Evolutionary conservation across 2,888 invertebrate genomes (phyloP).

Genomic region (Mantis religiosa): DNA sequence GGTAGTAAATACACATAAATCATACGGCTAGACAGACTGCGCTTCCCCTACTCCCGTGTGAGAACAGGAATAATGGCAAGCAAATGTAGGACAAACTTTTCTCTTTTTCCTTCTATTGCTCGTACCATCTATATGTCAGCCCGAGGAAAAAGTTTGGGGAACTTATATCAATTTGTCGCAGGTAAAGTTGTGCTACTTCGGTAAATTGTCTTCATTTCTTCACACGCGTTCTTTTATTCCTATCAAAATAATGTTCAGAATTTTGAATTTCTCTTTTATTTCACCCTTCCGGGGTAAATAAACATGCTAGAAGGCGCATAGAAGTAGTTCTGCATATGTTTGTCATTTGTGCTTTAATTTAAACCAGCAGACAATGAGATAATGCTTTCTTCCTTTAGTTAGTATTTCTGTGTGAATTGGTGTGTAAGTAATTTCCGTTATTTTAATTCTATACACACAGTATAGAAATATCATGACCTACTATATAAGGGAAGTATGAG

Average conservation of each 20-base stretch:
- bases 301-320: not conserved
- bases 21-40: not conserved
- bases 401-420: too few relatives aligned
- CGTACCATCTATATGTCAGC: not conserved
- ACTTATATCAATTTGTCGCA: not conserved
- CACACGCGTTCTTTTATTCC: not conserved
- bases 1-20: not conserved
- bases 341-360: too few relatives aligned
- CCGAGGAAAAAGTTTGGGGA: not conserved
- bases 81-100: not conserved
- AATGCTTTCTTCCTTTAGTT: too few relatives aligned
- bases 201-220: not conserved
- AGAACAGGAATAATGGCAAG: not conserved
- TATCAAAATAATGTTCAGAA: not conserved
- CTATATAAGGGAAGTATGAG: too few relatives aligned
- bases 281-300: not conserved
- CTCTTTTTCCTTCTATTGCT: not conserved
- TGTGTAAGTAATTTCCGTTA: too few relatives aligned
- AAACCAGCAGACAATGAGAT: too few relatives aligned
- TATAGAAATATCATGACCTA: too few relatives aligned
- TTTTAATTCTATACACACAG: too few relatives aligned
- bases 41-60: not conserved
- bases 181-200: not conserved
- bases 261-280: not conserved
- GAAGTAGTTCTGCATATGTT: too few relatives aligned